phyloP scores from a whole-genome alignment of 2,888 invertebrate species.

The Dynastes hyllus region DNA sequence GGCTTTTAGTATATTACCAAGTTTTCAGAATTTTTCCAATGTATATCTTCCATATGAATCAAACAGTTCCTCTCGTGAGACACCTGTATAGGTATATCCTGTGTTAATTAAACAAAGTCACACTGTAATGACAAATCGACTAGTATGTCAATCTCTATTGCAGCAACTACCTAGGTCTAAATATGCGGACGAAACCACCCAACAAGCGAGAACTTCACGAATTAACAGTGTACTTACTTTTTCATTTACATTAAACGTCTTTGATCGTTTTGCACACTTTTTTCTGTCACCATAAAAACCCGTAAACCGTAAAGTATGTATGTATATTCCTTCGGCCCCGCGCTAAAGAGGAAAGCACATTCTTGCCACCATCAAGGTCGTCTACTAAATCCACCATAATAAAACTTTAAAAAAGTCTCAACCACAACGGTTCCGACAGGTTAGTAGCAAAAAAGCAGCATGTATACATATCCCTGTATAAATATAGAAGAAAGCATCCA shows the following conservation, averaged over 20 bases:
- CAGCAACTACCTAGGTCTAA: not conserved
- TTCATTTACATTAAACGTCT: conserved; percentile 22
- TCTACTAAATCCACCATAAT: conserved; percentile 24
- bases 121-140: not conserved
- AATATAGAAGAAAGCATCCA: not conserved
- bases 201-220: too few species aligned
- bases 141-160: not conserved
- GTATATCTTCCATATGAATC: too few species aligned
- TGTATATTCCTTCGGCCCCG: not conserved
- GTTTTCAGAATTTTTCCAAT: too few species aligned
- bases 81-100: not conserved
- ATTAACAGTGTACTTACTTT: too few species aligned
- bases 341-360: conserved; percentile 13
- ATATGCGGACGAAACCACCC: not conserved
- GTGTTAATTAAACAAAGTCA: too few species aligned
- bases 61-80: too few species aligned
- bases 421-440: conserved; percentile 10
- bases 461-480: not conserved
- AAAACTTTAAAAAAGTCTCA: conserved; percentile 27
- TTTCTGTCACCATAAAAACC: not conserved
- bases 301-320: conserved; percentile 11
- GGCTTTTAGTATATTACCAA: too few species aligned
- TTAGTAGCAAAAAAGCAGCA: not conserved
- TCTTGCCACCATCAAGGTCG: conserved; percentile 43
- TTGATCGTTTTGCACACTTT: conserved; percentile 10